phyloP scores from a whole-genome alignment of 2,888 invertebrate species.

The Leptinotarsa rubiginosa region DNA sequence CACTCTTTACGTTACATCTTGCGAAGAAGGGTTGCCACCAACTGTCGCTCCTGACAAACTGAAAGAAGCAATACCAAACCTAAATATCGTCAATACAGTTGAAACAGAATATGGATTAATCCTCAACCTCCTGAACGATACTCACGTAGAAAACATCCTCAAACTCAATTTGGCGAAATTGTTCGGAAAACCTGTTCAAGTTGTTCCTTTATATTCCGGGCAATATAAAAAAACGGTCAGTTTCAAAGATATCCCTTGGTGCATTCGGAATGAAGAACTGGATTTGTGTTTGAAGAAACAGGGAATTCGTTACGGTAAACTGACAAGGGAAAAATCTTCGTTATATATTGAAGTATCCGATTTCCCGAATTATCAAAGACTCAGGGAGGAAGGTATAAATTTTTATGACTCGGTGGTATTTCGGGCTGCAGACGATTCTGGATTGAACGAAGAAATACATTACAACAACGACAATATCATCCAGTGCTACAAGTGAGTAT shows the following conservation, averaged over 20 bases:
- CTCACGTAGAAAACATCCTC: constrained; percentile 64
- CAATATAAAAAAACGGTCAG: constrained; percentile 63
- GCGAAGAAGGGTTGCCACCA: constrained; percentile 34
- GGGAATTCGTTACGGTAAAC: constrained; percentile 63
- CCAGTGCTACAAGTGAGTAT: constrained; percentile 65
- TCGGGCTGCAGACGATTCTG: constrained; percentile 39
- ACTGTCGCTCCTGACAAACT: constrained; percentile 42
- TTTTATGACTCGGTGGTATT: constrained; percentile 68
- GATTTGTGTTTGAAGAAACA: constrained; percentile 65
- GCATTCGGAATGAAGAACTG: constrained; percentile 67
- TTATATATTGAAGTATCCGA: constrained; percentile 64
- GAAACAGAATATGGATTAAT: constrained; percentile 63
- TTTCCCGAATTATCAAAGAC: constrained; percentile 63
- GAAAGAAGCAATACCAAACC: constrained; percentile 41
- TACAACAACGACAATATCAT: constrained; percentile 63
- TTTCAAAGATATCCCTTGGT: constrained; percentile 68
- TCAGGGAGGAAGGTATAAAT: constrained; percentile 67
- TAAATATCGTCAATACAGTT: constrained; percentile 42
- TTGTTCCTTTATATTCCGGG: constrained; percentile 64
- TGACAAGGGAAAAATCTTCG: constrained; percentile 61
- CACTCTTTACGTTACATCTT: constrained; percentile 43
- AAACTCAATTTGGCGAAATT: constrained; percentile 63
- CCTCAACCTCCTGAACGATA: constrained; percentile 62
- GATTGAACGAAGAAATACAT: constrained; percentile 39
- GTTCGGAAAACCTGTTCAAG: constrained; percentile 66